Conservation (phyloP, 2,113 vertebrate species). For the Myotis davidii region DNA sequence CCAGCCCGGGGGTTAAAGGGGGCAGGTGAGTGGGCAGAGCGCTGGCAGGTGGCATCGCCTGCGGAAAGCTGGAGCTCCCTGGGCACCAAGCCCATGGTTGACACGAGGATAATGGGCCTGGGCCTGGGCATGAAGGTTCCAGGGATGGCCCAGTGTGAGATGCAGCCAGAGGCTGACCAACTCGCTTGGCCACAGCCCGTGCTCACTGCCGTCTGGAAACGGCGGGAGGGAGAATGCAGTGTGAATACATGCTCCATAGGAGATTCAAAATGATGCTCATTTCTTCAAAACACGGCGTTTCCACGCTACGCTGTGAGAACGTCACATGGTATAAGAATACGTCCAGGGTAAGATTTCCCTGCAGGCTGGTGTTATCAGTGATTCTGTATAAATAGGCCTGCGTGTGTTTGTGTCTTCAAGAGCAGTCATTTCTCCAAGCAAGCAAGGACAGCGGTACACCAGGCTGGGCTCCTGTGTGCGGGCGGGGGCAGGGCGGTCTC, state of each 20-base stretch:
- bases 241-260: not conserved
- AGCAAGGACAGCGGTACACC: not conserved
- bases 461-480: not conserved
- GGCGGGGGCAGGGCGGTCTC: not conserved
- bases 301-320: not conserved
- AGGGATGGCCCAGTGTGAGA: not conserved
- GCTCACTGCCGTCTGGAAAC: not conserved
- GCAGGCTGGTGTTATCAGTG: not conserved
- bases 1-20: not conserved
- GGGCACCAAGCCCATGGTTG: not conserved
- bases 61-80: not conserved
- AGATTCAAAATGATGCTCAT: not conserved
- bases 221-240: fast-evolving
- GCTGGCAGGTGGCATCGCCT: not conserved
- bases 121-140: not conserved
- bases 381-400: not conserved
- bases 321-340: not conserved
- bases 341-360: not conserved
- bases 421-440: slow-evolving; percentile 3
- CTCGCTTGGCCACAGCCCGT: not conserved
- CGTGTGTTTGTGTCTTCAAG: not conserved
- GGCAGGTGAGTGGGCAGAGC: slow-evolving; percentile 5
- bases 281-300: not conserved
- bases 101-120: not conserved
- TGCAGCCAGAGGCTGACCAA: not conserved